Evolutionary conservation across 2,797 vertebrate species (phyloP), one percentile per base, ranked within the genome.

Genomic region (Tympanoctomys barrerae): DNA sequence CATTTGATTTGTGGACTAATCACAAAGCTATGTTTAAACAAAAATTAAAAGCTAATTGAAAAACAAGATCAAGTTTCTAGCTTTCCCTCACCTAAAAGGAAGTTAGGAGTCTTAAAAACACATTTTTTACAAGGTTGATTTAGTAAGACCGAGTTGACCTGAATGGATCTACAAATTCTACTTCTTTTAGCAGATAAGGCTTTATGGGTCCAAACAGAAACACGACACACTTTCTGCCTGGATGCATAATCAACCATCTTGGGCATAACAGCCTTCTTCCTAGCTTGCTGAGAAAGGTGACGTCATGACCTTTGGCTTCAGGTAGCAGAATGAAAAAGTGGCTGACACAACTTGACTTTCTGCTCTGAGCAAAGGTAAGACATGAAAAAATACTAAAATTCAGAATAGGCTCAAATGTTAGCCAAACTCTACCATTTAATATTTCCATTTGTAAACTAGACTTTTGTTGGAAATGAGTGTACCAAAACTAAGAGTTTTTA

Each of bases 391-490:
- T 85, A 24, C 14, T 46, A 80, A 78, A 87, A 52, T 81, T 57
- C 54, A 26, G 68, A 52, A 49, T 33, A 4, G 36, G 49, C 13
- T 82, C 59, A 52, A 57, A 75, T 57, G 26, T 12, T 42, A 10
- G 79, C 68, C 13, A 36, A 57, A 79, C 39, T 13, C 66, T 61
- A 64, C 31, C 19, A 36, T 91, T 87, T 59, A 66, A 22, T 54
- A 39, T 95, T 85, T 94, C n/a, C 10, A 42, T 66, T 94, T 90
- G 31, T 87, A 66, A 87, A 68, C 39, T 88, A 88, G 46, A 78
- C 80, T 87, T 86, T 92, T 68, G 49, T n/a, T 87, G 59, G 33
- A 84, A 31, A 61, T 87, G 88, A 71, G 33, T 54, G 81, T 21
- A 93, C 28, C 61, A 49, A 90, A 96, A 70, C 24, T 33, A 83